Conservation (phyloP, 1,140 invertebrate genomes). For the Helicoverpa armigera region DNA sequence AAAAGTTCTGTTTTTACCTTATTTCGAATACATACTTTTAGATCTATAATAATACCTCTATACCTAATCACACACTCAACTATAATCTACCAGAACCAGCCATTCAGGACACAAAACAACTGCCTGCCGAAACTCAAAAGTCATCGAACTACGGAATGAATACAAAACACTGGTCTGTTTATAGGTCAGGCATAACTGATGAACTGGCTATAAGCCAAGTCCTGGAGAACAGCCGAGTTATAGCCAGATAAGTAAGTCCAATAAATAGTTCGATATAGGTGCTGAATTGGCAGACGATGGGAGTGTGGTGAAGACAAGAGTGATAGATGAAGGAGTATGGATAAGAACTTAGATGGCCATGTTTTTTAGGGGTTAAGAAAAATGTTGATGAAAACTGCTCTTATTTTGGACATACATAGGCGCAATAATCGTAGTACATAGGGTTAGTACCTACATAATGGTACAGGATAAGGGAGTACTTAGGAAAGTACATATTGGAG, state of each 20-base stretch:
- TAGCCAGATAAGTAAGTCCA: conserved; percentile 20
- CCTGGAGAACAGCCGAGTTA: conserved; percentile 18
- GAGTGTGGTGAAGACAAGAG: background rate
- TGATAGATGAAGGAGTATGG: background rate
- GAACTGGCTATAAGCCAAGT: conserved; percentile 16
- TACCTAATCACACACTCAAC: too few relatives aligned
- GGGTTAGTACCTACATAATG: too few relatives aligned
- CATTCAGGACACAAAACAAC: background rate
- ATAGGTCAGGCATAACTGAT: conserved; percentile 40
- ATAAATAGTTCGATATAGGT: background rate
- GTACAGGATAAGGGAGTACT: too few relatives aligned
- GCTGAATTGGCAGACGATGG: conserved; percentile 6
- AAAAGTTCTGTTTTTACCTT: too few relatives aligned
- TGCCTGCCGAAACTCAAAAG: conserved; percentile 7
- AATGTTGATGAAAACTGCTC: too few relatives aligned
- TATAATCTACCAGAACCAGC: background rate
- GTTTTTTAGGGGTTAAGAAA: too few relatives aligned
- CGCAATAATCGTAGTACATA: too few relatives aligned
- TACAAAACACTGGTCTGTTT: conserved; percentile 25
- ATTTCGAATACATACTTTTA: too few relatives aligned
- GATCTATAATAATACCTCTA: too few relatives aligned
- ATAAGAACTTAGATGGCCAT: background rate
- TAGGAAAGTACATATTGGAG: too few relatives aligned
- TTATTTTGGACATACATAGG: too few relatives aligned
- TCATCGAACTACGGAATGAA: conserved; percentile 27